phyloP scores from a whole-genome alignment of 2,888 invertebrate genomes.

The Ophion slaviceki region DNA sequence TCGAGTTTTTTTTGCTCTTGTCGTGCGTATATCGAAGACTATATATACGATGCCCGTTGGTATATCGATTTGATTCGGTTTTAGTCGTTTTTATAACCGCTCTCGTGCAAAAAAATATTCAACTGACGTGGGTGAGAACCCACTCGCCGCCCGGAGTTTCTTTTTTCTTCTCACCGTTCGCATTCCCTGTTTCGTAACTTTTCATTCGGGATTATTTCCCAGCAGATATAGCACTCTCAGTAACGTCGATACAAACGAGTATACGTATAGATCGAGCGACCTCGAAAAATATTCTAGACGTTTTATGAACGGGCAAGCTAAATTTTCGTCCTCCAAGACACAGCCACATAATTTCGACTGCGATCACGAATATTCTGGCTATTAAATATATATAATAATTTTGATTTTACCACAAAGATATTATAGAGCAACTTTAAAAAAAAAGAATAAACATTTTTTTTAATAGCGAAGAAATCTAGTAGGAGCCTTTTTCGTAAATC shows the following conservation, averaged over 20 bases:
- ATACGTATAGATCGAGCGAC: neutral
- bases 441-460: too few species aligned
- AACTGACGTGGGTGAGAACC: constrained; percentile 27
- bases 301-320: neutral
- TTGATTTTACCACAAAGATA: too few species aligned
- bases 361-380: too few species aligned
- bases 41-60: constrained; percentile 37
- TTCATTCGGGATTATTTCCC: constrained; percentile 25
- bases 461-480: too few species aligned
- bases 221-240: neutral
- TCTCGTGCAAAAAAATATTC: constrained; percentile 8
- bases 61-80: constrained; percentile 40
- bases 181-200: constrained; percentile 1
- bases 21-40: neutral
- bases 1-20: neutral
- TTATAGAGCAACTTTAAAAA: too few species aligned
- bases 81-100: constrained; percentile 13
- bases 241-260: constrained; percentile 12
- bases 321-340: neutral
- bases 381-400: too few species aligned
- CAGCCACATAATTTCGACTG: neutral
- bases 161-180: constrained; percentile 1
- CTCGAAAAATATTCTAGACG: neutral
- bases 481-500: too few species aligned
- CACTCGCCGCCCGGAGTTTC: neutral